Evolutionary conservation across 1,140 invertebrate species (phyloP), one percentile per base, ranked within the genome.

Genomic region (Diorhabda elongata): DNA sequence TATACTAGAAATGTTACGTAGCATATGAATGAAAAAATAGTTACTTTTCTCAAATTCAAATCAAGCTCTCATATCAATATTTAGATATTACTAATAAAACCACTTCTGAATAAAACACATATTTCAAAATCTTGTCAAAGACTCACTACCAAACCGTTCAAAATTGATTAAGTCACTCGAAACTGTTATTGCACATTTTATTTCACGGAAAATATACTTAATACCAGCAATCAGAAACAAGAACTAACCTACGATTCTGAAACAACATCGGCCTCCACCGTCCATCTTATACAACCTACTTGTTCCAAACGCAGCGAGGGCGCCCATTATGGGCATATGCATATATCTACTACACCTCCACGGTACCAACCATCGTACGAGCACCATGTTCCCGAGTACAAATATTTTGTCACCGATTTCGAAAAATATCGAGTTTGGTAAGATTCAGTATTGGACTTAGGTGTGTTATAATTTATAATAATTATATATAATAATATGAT

Each of bases 271-370:
- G 59, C 73, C 71, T 70, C 73, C 71, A 70, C 66, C 62, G 42
- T 43, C 26, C 66, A 56, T 43, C 26, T 41, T 66, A 67, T 56
- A 47, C 47, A 42, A 45, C 66, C 47, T 44, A 41, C 61, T 63
- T 63, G 65, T 52, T 66, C 69, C 71, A 68, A 64, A 69, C 71
- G 44, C 61, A 63, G 71, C 67, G 74, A 70, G 75, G 74, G 72
- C 73, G 74, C 52, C 71, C 69, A 69, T 78, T 78, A 78, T 78
- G 75, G 76, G 65, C 75, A 75, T 75, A 74, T 72, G 67, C 71
- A 65, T 56, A 65, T 65, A 57, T 26, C 64, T 45, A 42, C 44
- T 57, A 65, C 64, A 65, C 64, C 64, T 65, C 64, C 64, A 42
- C n/a, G 64, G 64, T 41, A 62, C 43, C 43, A 9, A n/a, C 47